Evolutionary conservation across 2,888 invertebrate species (phyloP), one percentile per base, ranked within the genome.

Genomic region (Chloromyia formosa): DNA sequence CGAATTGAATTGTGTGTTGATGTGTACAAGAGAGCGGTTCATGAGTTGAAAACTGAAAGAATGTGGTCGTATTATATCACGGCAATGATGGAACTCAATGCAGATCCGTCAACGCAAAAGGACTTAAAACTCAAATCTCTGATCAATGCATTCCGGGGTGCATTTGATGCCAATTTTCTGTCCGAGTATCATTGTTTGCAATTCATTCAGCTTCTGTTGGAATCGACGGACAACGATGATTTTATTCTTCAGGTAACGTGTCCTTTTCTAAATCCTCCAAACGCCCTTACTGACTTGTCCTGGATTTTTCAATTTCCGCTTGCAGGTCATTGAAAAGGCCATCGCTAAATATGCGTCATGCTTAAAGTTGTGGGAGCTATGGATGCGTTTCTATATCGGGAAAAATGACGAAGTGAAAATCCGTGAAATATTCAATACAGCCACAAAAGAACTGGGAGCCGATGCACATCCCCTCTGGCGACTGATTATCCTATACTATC

Each of bases 21-120:
- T 54, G 85, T 88, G 22, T 89, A 89, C 79, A 85, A 87, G 78
- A 82, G 85, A 2, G 88, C 86, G 5, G 85, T 88, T 1, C 83
- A 86, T 73, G 84, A 84, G 81, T 80, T 88, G 1, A 85, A 87
- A 78, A 86, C 87, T 1, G 84, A 85, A 78, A 83, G 85, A 79
- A 89, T 89, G 86, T 89, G 88, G 88, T 84, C 86, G 0, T 78
- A 86, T 1, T 90, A 89, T 78, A 82, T 90, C 69, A 88, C 90
- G 76, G 87, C 87, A 23, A 84, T 90, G 82, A 78, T 89, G 27
- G 87, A 89, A 77, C 82, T 89, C 0, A 87, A 87, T 81, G 84
- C 85, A 23, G 87, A 89, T 74, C 78, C 82, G 14, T 82, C 82
- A 1, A 81, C 83, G 0, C 83, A 88, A 35, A 85, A 87, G 1